Conservation (phyloP, 2,797 vertebrate genomes). For the Sebastolobus alascanus region DNA sequence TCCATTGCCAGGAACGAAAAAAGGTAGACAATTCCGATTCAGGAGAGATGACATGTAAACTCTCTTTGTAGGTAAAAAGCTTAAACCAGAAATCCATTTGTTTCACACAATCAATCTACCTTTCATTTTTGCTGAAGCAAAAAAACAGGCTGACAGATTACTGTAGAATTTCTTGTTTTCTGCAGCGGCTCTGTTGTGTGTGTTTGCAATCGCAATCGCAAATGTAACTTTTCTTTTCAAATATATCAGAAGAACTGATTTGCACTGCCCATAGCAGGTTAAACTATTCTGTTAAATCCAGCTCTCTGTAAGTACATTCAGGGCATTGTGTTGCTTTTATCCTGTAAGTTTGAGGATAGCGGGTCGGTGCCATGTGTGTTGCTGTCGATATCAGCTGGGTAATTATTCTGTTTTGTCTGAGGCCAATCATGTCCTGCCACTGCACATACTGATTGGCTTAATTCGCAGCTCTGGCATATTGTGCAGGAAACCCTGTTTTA, state of each 20-base stretch:
- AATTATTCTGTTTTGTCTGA: slow-evolving; percentile 45
- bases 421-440: slow-evolving; percentile 42
- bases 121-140: slow-evolving; percentile 2
- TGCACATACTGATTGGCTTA: slow-evolving; percentile 45
- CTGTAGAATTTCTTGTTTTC: slow-evolving; percentile 22
- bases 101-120: slow-evolving; percentile 1
- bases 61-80: neutral
- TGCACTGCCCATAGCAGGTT: neutral
- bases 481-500: slow-evolving; percentile 49
- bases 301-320: neutral
- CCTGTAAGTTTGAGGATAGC: neutral
- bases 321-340: neutral
- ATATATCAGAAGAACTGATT: neutral
- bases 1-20: neutral
- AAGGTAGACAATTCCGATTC: neutral
- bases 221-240: neutral
- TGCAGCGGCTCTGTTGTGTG: neutral
- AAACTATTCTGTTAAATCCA: neutral
- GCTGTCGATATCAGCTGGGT: slow-evolving; percentile 29
- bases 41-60: neutral
- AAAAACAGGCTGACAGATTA: neutral
- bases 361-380: slow-evolving; percentile 1
- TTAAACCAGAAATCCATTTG: slow-evolving; percentile 10
- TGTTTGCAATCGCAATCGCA: neutral
- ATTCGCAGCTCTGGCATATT: slow-evolving; percentile 48